Conservation (phyloP, 2,888 invertebrate genomes). For the Emmelina monodactyla region DNA sequence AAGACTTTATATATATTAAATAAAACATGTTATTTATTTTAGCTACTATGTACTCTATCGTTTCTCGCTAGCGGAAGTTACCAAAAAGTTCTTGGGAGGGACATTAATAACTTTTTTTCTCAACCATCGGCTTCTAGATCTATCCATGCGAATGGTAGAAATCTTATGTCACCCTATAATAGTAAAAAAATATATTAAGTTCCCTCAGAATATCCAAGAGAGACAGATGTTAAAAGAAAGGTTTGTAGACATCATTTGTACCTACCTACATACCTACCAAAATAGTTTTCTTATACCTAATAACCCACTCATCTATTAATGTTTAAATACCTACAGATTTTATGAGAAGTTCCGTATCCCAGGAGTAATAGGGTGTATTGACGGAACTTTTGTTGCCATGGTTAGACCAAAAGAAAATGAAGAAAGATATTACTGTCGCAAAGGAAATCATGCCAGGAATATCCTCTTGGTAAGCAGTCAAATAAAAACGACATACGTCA, state of each 20-base stretch:
- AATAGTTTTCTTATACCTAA: neutral
- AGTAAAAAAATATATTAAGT: constrained; percentile 9
- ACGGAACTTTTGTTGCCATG: constrained; percentile 15
- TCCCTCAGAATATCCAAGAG: constrained; percentile 9
- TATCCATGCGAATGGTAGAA: constrained; percentile 2
- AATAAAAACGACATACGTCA: too few relatives aligned
- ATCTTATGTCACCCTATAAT: constrained; percentile 6
- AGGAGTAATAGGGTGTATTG: constrained; percentile 13
- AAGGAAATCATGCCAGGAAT: constrained; percentile 16
- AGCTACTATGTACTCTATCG: too few relatives aligned
- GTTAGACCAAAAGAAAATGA: constrained; percentile 12
- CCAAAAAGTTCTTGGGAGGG: too few relatives aligned
- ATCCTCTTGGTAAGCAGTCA: constrained; percentile 16
- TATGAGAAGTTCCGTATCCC: too few relatives aligned
- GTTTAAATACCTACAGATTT: neutral
- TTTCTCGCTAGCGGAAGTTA: too few relatives aligned
- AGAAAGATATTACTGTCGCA: constrained; percentile 14
- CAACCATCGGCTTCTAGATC: neutral
- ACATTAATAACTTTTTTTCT: neutral
- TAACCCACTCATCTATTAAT: neutral
- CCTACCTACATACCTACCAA: neutral
- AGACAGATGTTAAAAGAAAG: constrained; percentile 7
- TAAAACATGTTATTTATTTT: too few relatives aligned
- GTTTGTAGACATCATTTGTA: neutral
- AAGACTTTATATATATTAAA: too few relatives aligned